These are phyloP conservation scores for Sphecodes monilicornis DNA, from an alignment of 2,888 invertebrate species.

Conservation along the genomic window DNA sequence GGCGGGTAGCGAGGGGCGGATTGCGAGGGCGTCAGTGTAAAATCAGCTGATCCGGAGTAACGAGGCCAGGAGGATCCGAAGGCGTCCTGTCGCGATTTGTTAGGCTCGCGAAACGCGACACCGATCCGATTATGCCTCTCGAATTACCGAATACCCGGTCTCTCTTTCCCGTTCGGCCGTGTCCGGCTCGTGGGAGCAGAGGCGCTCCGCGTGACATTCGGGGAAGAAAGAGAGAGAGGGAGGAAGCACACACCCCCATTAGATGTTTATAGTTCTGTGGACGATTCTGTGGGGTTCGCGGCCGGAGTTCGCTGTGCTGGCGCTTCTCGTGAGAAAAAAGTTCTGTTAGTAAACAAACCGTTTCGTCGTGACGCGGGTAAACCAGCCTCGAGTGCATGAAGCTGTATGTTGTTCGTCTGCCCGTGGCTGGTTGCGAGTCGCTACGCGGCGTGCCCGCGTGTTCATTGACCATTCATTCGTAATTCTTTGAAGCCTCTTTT, in stretches of 20 bases:
- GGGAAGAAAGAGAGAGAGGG: background rate
- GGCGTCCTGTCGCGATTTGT: slow-evolving; percentile 64
- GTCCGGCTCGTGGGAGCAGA: slow-evolving; percentile 30
- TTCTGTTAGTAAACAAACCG: slow-evolving; percentile 63
- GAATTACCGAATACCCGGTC: slow-evolving; percentile 73
- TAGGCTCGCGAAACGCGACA: slow-evolving; percentile 73
- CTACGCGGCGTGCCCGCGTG: background rate
- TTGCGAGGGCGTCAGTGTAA: slow-evolving; percentile 3
- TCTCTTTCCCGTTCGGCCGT: slow-evolving; percentile 30
- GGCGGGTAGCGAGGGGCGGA: too few relatives aligned
- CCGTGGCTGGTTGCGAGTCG: background rate
- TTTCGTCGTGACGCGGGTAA: slow-evolving; percentile 18
- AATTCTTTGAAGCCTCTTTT: slow-evolving; percentile 6
- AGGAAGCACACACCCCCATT: background rate
- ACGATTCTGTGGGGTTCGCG: slow-evolving; percentile 21
- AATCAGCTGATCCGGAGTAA: slow-evolving; percentile 64
- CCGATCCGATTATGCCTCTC: slow-evolving; percentile 79
- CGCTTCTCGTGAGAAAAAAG: slow-evolving; percentile 66
- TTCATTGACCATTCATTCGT: slow-evolving; percentile 39
- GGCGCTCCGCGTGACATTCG: slow-evolving; percentile 11
- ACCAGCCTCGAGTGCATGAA: slow-evolving; percentile 14
- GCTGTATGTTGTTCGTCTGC: slow-evolving; percentile 9
- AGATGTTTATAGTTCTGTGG: slow-evolving; percentile 57
- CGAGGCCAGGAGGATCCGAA: slow-evolving; percentile 60
- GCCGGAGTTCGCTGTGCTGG: background rate